Evolutionary conservation across 1,140 invertebrate genomes (phyloP).

Genomic region (Chionoecetes opilio): DNA sequence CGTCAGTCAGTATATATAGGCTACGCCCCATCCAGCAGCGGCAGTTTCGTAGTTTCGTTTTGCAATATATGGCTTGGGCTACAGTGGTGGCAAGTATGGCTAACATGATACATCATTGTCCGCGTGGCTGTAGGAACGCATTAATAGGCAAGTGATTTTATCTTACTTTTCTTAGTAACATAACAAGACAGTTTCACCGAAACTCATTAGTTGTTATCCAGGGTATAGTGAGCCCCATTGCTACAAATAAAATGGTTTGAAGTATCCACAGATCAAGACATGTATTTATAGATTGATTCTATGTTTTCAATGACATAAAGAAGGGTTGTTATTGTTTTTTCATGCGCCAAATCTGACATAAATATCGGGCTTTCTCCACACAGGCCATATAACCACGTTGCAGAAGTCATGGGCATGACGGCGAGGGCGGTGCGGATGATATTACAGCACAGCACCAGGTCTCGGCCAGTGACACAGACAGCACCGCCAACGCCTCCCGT

Average conservation of each 20-base stretch:
- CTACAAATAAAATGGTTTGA: slow-evolving; percentile 2
- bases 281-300: background rate
- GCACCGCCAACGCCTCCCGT: background rate
- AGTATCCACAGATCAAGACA: background rate
- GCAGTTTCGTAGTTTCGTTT: too few relatives aligned
- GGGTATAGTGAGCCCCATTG: background rate
- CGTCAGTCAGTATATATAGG: too few relatives aligned
- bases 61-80: too few relatives aligned
- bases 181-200: background rate
- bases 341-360: too few relatives aligned
- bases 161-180: too few relatives aligned
- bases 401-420: background rate
- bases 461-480: background rate
- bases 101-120: too few relatives aligned
- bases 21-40: too few relatives aligned
- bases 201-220: background rate
- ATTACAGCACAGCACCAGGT: slow-evolving; percentile 20
- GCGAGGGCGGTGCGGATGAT: slow-evolving; percentile 43
- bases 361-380: slow-evolving; percentile 2
- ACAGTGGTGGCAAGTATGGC: too few relatives aligned
- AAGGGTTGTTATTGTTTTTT: background rate
- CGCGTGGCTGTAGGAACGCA: too few relatives aligned
- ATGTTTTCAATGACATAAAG: background rate
- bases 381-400: background rate
- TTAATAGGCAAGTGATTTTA: background rate